Base-by-base conservation (phyloP, 2,888 invertebrate genomes). In the Trachelus stipa region DNA sequence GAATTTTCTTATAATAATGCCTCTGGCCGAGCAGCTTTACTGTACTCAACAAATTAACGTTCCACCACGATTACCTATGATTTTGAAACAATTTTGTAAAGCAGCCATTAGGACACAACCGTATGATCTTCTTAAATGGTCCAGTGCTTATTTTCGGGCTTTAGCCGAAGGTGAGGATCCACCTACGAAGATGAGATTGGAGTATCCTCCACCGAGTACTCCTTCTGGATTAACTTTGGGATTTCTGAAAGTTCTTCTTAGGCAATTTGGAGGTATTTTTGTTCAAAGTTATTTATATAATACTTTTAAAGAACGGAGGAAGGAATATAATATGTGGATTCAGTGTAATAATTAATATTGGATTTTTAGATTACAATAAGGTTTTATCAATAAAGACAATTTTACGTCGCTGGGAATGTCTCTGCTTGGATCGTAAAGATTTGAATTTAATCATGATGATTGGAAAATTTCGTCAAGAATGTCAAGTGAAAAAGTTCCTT, bases 31-130 rank as follows among this genome's bases (percentile, higher is more conserved):
- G 79, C 94, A 95, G 82, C 95, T 95, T 93, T 96, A 95, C 92
- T 95, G 95, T 91, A 94, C 96, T 0, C 95, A 96, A 91, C 96
- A 97, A 92, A 96, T 98, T 35, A 94, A 95, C 76, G 95, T 98
- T 79, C 97, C 97, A 0, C 96, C 97, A 0, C 95, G 95, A 83
- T 94, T 96, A 86, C 97, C 97, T 0, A 95, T 95, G 87, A 95
- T 98, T 76, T 91, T 98, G 77, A 96, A 97, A 90, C 95, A 96
- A 88, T 98, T 95, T 88, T 97, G 97, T 73, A 98, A 98, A 93
- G 97, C 97, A 56, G 98, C 97, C 0, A 97, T 98, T 79, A 94
- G 97, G 86, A 97, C 97, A 4, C 98, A 98, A 89, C 98, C 98
- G 0, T 95, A 95, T 83, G 98, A 98, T 92, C 93, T 98, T 0